A percentile compares a stretch with the other conserved stretches of the same genome.
These are phyloP conservation scores for Heteractis magnifica DNA, from an alignment of 92 coral and sea anemone species.

Conservation along the genomic window DNA sequence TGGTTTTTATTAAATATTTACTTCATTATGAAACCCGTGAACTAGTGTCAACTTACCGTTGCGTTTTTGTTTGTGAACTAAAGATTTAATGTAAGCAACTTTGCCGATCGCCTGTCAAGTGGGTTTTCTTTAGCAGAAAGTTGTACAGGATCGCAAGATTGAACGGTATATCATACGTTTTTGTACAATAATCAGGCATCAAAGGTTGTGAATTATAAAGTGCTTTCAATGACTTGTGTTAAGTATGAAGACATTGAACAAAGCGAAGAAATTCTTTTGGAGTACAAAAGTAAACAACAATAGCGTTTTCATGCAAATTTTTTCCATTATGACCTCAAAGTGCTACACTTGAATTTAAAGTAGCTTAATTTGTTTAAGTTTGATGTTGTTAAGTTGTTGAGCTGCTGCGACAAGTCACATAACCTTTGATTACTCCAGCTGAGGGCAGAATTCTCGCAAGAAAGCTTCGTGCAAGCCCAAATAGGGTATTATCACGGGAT, in stretches of 20 bases:
- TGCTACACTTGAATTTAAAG: conserved; percentile 30
- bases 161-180: not conserved
- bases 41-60: not conserved
- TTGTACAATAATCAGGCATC: not conserved
- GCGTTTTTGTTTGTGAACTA: not conserved
- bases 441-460: not conserved
- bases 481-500: not conserved
- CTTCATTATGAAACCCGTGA: not conserved
- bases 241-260: not conserved
- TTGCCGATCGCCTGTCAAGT: not conserved
- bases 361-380: conserved; percentile 15
- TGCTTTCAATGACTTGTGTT: not conserved
- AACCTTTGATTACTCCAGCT: not conserved
- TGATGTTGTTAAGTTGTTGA: not conserved
- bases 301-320: conserved; percentile 30
- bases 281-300: conserved; percentile 26
- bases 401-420: not conserved
- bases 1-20: too few relatives aligned
- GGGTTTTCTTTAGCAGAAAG: too few relatives aligned
- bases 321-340: conserved; percentile 8
- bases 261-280: conserved; percentile 19
- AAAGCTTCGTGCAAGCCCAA: not conserved
- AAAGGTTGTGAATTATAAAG: not conserved
- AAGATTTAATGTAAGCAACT: not conserved
- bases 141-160: too few relatives aligned